Percentiles rank a stretch among this genome's conserved stretches.
Conservation (phyloP, 2,113 vertebrate species). For the Phylloscopus trochilus region DNA sequence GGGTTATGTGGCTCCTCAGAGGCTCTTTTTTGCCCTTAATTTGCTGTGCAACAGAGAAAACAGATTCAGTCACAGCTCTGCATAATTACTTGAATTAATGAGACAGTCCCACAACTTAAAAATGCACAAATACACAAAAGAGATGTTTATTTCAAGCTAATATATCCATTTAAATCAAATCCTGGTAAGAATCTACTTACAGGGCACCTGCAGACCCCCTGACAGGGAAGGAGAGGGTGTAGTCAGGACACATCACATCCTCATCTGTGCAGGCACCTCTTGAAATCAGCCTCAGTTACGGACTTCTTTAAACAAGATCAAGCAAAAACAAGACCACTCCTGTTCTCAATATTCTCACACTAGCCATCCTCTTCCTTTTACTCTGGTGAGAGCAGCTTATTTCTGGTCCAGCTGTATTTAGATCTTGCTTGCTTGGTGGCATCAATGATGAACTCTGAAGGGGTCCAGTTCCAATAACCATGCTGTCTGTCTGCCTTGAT, state of each 20-base stretch:
- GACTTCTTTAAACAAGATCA: neutral
- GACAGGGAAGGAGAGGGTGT: neutral
- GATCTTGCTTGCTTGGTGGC: neutral
- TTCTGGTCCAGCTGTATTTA: neutral
- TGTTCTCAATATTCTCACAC: neutral
- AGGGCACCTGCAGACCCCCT: neutral
- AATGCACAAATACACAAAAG: neutral
- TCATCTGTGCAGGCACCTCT: neutral
- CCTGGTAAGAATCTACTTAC: neutral
- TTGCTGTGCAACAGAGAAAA: neutral
- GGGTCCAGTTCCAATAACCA: neutral
- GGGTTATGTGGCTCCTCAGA: neutral
- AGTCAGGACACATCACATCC: neutral
- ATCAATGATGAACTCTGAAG: neutral
- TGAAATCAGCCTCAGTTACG: neutral
- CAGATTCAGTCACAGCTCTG: neutral
- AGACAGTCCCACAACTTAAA: neutral
- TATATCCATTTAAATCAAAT: neutral
- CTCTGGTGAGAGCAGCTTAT: neutral
- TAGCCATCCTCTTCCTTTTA: neutral
- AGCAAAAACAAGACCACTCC: neutral
- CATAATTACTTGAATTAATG: neutral
- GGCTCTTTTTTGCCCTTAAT: neutral
- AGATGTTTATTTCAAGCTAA: neutral
- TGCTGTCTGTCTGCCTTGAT: neutral